Percentiles rank a stretch among this genome's conserved stretches.
These are phyloP conservation scores for Luperina testacea DNA, from an alignment of 2,888 invertebrate genomes.

Conservation along the genomic window DNA sequence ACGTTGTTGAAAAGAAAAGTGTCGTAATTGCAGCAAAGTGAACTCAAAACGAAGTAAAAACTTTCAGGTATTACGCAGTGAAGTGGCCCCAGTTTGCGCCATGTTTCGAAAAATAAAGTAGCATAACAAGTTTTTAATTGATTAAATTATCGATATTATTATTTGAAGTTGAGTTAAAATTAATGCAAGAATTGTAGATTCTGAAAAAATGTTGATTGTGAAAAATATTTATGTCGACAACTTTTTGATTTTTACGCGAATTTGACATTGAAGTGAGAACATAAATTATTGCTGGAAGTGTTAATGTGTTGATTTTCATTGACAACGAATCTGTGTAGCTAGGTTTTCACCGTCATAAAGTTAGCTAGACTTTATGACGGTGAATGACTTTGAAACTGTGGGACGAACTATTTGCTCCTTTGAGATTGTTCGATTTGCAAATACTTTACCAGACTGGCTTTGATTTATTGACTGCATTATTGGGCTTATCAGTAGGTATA, in stretches of 20 bases:
- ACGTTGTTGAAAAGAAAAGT: slow-evolving; percentile 41
- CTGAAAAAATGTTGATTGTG: slow-evolving; percentile 29
- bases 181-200: slow-evolving; percentile 32
- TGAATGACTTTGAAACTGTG: neutral
- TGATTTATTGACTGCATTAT: neutral
- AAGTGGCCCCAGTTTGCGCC: slow-evolving; percentile 38
- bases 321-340: neutral
- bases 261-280: slow-evolving; percentile 35
- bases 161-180: slow-evolving; percentile 32
- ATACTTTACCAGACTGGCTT: neutral
- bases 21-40: slow-evolving; percentile 32
- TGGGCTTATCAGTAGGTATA: neutral
- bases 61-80: slow-evolving; percentile 54
- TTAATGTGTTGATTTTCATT: slow-evolving; percentile 1
- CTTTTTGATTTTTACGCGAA: slow-evolving; percentile 49
- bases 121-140: slow-evolving; percentile 33
- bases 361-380: neutral
- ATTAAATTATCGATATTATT: slow-evolving; percentile 36
- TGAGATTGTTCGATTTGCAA: neutral
- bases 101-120: slow-evolving; percentile 37
- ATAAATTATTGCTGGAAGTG: slow-evolving; percentile 1
- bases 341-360: too few species aligned
- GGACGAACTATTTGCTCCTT: neutral
- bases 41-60: slow-evolving; percentile 38
- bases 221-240: slow-evolving; percentile 48